Conservation (phyloP, 2,113 vertebrate genomes). For the Vulpes vulpes region DNA sequence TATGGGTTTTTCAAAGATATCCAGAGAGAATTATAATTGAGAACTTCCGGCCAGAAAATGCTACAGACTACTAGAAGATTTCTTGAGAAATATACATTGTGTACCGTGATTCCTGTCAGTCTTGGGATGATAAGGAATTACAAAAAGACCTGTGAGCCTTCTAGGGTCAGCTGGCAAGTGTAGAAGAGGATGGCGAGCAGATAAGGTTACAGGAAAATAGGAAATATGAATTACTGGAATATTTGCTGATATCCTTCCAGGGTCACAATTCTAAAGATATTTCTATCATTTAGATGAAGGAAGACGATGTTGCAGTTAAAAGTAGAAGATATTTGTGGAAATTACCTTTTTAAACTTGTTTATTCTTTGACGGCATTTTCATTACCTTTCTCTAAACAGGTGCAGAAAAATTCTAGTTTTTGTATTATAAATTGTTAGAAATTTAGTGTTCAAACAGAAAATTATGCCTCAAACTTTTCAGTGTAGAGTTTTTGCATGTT, state of each 20-base stretch:
- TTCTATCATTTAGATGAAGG: background rate
- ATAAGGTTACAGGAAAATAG: background rate
- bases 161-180: background rate
- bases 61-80: background rate
- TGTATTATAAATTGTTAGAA: conserved; percentile 36
- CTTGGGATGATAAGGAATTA: background rate
- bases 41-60: conserved; percentile 11
- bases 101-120: background rate
- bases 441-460: conserved; percentile 46
- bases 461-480: background rate
- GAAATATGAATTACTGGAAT: background rate
- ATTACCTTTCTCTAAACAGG: conserved; percentile 17
- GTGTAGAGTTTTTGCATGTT: background rate
- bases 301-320: background rate
- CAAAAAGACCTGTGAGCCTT: background rate
- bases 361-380: background rate
- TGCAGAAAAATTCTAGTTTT: conserved; percentile 38
- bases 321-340: background rate
- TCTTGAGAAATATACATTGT: background rate
- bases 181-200: background rate
- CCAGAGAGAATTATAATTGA: background rate
- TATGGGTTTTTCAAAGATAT: background rate
- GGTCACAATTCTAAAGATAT: background rate
- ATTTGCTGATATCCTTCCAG: background rate
- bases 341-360: background rate